Evolutionary conservation across 2,888 invertebrate genomes (phyloP).

Genomic region (Alsophila aescularia): DNA sequence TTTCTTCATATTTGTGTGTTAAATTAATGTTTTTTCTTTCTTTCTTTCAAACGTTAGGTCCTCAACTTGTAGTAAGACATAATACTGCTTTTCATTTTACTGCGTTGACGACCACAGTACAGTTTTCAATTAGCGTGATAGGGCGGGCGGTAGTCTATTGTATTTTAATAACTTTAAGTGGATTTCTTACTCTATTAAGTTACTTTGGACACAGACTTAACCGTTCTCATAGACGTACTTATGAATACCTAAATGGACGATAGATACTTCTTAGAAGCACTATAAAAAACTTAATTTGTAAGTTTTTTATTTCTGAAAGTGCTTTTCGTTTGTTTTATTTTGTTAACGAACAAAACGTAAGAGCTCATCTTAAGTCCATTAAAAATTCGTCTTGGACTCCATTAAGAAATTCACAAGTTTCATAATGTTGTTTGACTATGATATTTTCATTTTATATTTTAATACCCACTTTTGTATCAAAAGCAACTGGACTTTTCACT

Average conservation of each 20-base stretch:
- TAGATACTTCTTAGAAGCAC: slow-evolving; percentile 16
- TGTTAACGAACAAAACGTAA: slow-evolving; percentile 31
- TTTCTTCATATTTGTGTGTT: too few species aligned
- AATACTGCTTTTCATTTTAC: neutral
- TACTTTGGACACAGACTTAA: slow-evolving; percentile 40
- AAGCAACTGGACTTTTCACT: slow-evolving; percentile 7
- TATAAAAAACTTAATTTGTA: slow-evolving; percentile 22
- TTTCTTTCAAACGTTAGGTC: too few species aligned
- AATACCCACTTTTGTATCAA: slow-evolving; percentile 10
- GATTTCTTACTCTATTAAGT: slow-evolving; percentile 61
- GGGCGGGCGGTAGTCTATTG: slow-evolving; percentile 59
- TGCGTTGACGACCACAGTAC: slow-evolving; percentile 51
- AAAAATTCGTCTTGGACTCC: slow-evolving; percentile 26
- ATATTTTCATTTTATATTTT: slow-evolving; percentile 23
- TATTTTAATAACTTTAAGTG: slow-evolving; percentile 76
- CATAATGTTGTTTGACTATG: slow-evolving; percentile 29
- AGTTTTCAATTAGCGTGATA: slow-evolving; percentile 75
- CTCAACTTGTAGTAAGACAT: too few species aligned
- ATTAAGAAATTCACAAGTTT: slow-evolving; percentile 32
- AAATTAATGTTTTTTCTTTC: too few species aligned
- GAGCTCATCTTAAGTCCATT: slow-evolving; percentile 34
- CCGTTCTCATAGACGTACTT: slow-evolving; percentile 27
- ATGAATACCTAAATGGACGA: slow-evolving; percentile 15
- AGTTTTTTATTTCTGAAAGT: slow-evolving; percentile 25
- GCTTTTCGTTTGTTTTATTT: slow-evolving; percentile 27